These are phyloP conservation scores for Scomberomorus guttatus DNA, from an alignment of 2,797 vertebrate species.

Conservation along the genomic window DNA sequence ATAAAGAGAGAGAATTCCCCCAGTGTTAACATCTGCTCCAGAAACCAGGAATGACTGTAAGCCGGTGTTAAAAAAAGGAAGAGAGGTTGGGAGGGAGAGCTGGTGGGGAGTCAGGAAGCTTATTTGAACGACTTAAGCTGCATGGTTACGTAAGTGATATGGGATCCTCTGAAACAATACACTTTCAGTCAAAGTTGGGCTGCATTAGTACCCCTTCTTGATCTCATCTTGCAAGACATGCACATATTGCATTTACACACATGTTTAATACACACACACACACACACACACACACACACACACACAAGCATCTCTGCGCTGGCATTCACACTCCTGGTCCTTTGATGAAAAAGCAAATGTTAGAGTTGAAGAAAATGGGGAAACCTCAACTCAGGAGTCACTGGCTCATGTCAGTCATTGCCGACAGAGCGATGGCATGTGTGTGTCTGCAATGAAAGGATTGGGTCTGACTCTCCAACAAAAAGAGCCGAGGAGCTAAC, in stretches of 20 bases:
- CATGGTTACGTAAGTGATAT: conserved; percentile 77
- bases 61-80: conserved; percentile 69
- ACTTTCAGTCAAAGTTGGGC: conserved; percentile 69
- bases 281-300: not conserved
- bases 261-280: conserved; percentile 38
- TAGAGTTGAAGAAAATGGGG: conserved; percentile 24
- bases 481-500: conserved; percentile 28
- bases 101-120: conserved; percentile 62
- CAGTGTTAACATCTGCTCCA: conserved; percentile 73
- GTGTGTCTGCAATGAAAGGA: conserved; percentile 29
- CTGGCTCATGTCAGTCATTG: conserved; percentile 16
- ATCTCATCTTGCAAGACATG: conserved; percentile 27
- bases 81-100: conserved; percentile 56
- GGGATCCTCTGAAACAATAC: conserved; percentile 70
- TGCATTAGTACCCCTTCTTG: conserved; percentile 51
- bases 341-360: conserved; percentile 23
- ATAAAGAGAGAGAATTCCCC: conserved; percentile 55
- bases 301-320: conserved; percentile 36
- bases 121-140: conserved; percentile 75
- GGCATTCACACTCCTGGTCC: conserved; percentile 14
- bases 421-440: conserved; percentile 27
- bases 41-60: conserved; percentile 74
- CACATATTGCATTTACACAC: conserved; percentile 39
- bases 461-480: not conserved
- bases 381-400: conserved; percentile 14